phyloP scores from a whole-genome alignment of 2,113 vertebrate species.

The Paradoxurus hermaphroditus region DNA sequence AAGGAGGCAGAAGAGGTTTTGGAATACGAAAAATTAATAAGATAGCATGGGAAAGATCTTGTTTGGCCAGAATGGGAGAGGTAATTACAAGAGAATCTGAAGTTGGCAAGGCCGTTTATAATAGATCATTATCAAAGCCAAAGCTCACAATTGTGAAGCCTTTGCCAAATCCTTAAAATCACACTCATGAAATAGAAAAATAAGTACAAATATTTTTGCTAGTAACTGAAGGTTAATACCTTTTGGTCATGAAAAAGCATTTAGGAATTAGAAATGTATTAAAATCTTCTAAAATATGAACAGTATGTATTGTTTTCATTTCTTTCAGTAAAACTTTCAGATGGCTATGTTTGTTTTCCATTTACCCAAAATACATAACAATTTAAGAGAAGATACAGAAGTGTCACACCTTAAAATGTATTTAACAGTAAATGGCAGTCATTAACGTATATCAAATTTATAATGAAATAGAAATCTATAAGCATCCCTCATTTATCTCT shows the following conservation, averaged over 20 bases:
- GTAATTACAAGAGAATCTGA: background rate
- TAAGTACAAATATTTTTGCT: background rate
- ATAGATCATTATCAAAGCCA: background rate
- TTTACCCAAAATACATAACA: background rate
- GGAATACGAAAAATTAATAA: background rate
- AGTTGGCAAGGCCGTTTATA: background rate
- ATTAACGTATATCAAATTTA: background rate
- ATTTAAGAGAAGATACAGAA: background rate
- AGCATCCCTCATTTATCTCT: background rate
- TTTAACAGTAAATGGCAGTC: background rate
- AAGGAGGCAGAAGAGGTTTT: background rate
- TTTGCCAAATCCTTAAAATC: background rate
- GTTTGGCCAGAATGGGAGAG: background rate
- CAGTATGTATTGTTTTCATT: background rate
- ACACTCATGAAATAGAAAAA: background rate
- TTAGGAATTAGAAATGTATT: background rate
- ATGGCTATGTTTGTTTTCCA: background rate
- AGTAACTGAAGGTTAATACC: background rate
- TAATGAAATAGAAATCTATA: background rate
- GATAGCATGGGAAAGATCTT: background rate
- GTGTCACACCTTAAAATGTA: background rate
- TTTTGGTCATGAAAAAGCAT: background rate
- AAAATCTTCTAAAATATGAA: background rate
- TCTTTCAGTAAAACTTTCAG: background rate
- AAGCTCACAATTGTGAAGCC: background rate